These are phyloP conservation scores for Cheilosia scutellata DNA, from an alignment of 2,888 invertebrate species.

Conservation along the genomic window DNA sequence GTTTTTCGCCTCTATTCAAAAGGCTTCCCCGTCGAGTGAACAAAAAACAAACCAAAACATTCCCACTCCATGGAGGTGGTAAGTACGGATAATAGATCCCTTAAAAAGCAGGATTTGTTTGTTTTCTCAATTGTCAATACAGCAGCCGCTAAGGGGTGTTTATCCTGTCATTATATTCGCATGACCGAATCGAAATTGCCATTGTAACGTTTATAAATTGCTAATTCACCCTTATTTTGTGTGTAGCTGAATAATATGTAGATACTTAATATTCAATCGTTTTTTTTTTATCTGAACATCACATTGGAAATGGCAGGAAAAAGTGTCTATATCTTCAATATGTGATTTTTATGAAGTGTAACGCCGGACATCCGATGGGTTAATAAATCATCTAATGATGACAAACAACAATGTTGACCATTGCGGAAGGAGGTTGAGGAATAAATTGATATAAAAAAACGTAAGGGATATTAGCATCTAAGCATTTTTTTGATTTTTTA, in stretches of 20 bases:
- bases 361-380: slow-evolving; percentile 79
- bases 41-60: slow-evolving; percentile 61
- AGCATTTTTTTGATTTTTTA: not conserved
- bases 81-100: slow-evolving; percentile 71
- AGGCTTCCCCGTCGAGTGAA: slow-evolving; percentile 49
- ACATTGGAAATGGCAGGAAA: slow-evolving; percentile 39
- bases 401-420: slow-evolving; percentile 69
- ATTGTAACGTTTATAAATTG: slow-evolving; percentile 71
- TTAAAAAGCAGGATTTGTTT: slow-evolving; percentile 72
- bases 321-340: slow-evolving; percentile 54
- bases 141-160: slow-evolving; percentile 63
- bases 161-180: slow-evolving; percentile 69
- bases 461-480: not conserved
- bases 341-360: slow-evolving; percentile 75
- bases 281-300: slow-evolving; percentile 37
- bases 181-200: slow-evolving; percentile 66
- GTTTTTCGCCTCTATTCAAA: slow-evolving; percentile 58
- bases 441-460: slow-evolving; percentile 9
- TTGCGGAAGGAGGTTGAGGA: not conserved
- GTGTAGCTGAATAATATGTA: not conserved
- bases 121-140: slow-evolving; percentile 67
- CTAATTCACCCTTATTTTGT: slow-evolving; percentile 50
- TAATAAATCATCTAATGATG: slow-evolving; percentile 74
- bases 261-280: slow-evolving; percentile 14
- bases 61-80: slow-evolving; percentile 68